Conservation (phyloP, 2,113 vertebrate genomes). For the Polypterus bichir region DNA sequence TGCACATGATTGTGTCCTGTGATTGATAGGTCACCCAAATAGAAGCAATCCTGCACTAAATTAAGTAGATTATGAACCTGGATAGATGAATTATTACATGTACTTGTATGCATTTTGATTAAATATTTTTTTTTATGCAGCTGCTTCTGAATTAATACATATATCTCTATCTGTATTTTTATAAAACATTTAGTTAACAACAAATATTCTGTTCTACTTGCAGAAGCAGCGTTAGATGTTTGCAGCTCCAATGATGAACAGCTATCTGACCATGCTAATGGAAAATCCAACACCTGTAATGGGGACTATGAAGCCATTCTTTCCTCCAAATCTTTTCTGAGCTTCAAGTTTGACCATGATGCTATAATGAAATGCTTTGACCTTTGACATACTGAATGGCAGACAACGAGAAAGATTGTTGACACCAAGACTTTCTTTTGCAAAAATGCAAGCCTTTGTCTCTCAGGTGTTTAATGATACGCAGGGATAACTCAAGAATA, state of each 20-base stretch:
- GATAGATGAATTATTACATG: neutral
- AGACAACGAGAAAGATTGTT: neutral
- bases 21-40: too few relatives aligned
- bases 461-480: slow-evolving; percentile 51
- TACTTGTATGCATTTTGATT: neutral
- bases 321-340: slow-evolving; percentile 80
- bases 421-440: slow-evolving; percentile 5
- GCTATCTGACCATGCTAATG: slow-evolving; percentile 36
- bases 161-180: too few relatives aligned
- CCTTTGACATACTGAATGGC: slow-evolving; percentile 45
- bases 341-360: slow-evolving; percentile 83
- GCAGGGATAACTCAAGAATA: slow-evolving; percentile 6
- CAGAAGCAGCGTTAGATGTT: slow-evolving; percentile 43
- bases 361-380: slow-evolving; percentile 92
- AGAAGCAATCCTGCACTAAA: too few relatives aligned
- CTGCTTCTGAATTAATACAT: neutral
- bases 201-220: slow-evolving; percentile 1
- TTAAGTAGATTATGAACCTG: neutral
- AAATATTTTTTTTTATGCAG: neutral
- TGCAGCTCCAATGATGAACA: slow-evolving; percentile 48
- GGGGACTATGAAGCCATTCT: slow-evolving; percentile 53
- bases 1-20: too few relatives aligned
- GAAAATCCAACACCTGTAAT: slow-evolving; percentile 41
- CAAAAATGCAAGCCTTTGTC: slow-evolving; percentile 40
- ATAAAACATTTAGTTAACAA: too few relatives aligned